phyloP scores from a whole-genome alignment of 2,888 invertebrate species.

The Dusona sp. region DNA sequence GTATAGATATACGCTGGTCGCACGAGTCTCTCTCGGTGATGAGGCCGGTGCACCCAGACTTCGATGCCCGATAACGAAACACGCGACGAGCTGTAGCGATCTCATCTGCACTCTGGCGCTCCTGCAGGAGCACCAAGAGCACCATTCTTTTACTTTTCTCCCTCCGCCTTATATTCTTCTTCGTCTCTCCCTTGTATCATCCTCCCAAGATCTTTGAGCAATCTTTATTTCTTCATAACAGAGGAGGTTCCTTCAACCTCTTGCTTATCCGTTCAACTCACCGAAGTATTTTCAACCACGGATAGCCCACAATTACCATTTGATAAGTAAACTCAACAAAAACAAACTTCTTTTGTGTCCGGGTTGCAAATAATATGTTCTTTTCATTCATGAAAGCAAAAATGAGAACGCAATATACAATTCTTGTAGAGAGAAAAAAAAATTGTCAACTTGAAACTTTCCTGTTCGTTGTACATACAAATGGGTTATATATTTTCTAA shows the following conservation, averaged over 20 bases:
- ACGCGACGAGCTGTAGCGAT: constrained; percentile 62
- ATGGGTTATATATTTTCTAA: too few species aligned
- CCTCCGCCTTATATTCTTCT: constrained; percentile 21
- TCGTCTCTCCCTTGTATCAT: constrained; percentile 31
- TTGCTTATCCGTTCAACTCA: neutral
- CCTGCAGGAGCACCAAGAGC: constrained; percentile 47
- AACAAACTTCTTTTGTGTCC: neutral
- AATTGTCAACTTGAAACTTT: neutral
- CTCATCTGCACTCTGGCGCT: constrained; percentile 52
- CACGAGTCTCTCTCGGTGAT: constrained; percentile 68
- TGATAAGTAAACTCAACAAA: neutral
- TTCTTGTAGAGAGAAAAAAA: neutral
- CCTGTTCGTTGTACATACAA: too few species aligned
- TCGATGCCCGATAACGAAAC: constrained; percentile 79
- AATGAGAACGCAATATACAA: neutral
- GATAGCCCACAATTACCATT: neutral
- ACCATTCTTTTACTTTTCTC: constrained; percentile 34
- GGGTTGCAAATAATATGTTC: neutral
- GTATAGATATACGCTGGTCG: constrained; percentile 10
- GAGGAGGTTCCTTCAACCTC: neutral
- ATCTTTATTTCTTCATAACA: constrained; percentile 54
- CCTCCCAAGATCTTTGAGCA: constrained; percentile 36
- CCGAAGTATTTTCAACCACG: neutral
- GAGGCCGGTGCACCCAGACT: constrained; percentile 78
- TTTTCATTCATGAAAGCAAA: neutral